These are phyloP conservation scores for Vulpes lagopus DNA, from an alignment of 2,113 vertebrate genomes.

Conservation along the genomic window DNA sequence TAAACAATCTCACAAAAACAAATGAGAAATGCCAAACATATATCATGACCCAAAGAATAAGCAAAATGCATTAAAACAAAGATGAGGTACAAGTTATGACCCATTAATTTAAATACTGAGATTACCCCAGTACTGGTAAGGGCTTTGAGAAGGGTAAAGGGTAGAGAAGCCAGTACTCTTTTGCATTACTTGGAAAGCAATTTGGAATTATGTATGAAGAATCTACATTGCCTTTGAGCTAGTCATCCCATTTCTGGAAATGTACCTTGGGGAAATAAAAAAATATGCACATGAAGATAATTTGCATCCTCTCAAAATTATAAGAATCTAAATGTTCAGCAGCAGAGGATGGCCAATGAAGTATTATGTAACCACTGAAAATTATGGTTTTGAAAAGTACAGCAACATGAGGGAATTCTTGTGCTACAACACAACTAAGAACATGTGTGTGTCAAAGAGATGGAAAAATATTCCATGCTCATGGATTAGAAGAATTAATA, in stretches of 20 bases:
- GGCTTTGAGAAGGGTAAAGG: not conserved
- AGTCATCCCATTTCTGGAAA: not conserved
- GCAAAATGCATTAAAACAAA: not conserved
- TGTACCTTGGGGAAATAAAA: not conserved
- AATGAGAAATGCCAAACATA: not conserved
- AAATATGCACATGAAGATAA: not conserved
- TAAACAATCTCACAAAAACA: not conserved
- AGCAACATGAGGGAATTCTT: not conserved
- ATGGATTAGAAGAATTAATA: too few species aligned
- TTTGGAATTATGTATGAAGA: constrained; percentile 14
- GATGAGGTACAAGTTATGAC: not conserved
- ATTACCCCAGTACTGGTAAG: not conserved
- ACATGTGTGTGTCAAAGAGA: not conserved
- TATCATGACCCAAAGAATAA: not conserved
- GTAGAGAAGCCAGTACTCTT: not conserved
- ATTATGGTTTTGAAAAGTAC: not conserved
- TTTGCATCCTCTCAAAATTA: not conserved
- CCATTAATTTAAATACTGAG: not conserved
- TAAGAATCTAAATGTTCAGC: not conserved
- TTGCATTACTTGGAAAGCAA: not conserved
- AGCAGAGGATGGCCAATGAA: not conserved
- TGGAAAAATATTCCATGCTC: too few species aligned
- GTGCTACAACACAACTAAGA: not conserved
- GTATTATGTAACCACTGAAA: not conserved
- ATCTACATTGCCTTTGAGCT: not conserved